Base-by-base conservation (phyloP, 1,140 invertebrate genomes). In the Nymphalis io region DNA sequence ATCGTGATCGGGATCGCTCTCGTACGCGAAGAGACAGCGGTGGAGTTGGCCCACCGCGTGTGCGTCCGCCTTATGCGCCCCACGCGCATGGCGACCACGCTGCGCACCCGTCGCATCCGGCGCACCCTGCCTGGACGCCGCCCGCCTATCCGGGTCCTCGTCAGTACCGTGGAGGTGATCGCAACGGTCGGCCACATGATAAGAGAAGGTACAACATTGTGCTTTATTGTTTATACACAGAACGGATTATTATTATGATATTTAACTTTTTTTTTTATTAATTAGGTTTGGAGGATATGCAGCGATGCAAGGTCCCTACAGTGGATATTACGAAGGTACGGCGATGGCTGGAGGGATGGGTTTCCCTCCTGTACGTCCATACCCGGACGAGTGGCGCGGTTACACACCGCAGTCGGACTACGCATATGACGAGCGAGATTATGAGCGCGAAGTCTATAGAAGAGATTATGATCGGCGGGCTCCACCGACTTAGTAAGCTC, bases 391-490 rank as follows among this genome's bases (percentile, higher is more conserved):
- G 5, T 91, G 89, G 89, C 88, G 89, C 15, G 80, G 82, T 40
- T 90, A 91, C 70, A 57, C 80, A 40, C 58, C 80, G 40, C 88
- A 84, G 64, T 80, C 84, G 0, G 88, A 90, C 20, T 91, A 90
- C 70, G 61, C 82, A 0, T 89, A 90, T 72, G 89, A 90, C 13
- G 87, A 91, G 42, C 77, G 88, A 16, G 88, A 91, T 23, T 90
- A 91, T 39, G 88, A 90, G 61, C 84, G 88, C 10, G 89, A 91
- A 62, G 87, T 91, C 16, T 91, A 91, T 69, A 66, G 89, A 23
- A 77, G 89, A 60, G 89, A 91, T 70, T 91, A 91, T 70, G 89
- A 91, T 61, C 80, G 89, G 16, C 85, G 89, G 12, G 89, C 89
- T 23, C 89, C 89, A 20, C 89, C 88, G 40, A 90, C 89, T 80